phyloP scores from a whole-genome alignment of 2,888 invertebrate species.

The Nesidiocoris tenuis region DNA sequence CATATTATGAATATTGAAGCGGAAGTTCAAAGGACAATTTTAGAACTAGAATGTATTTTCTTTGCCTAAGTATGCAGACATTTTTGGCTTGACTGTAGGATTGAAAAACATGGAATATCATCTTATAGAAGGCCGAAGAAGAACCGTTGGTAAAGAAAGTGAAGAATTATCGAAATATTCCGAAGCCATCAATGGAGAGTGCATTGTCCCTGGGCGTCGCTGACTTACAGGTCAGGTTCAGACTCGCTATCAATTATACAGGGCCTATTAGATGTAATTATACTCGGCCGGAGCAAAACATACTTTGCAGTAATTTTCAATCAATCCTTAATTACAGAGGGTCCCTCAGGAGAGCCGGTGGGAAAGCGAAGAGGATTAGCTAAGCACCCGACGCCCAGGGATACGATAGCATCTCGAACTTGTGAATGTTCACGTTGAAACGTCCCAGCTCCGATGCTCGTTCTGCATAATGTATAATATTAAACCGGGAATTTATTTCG shows the following conservation, averaged over 20 bases:
- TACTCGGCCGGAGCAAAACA: slow-evolving; percentile 25
- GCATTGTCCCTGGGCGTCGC: too few species aligned
- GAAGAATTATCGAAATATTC: too few species aligned
- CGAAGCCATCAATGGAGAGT: too few species aligned
- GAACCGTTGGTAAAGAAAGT: too few species aligned
- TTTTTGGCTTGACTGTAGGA: too few species aligned
- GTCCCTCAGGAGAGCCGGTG: neutral
- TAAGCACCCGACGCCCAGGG: neutral
- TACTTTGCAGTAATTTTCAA: slow-evolving; percentile 41
- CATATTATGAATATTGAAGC: too few species aligned
- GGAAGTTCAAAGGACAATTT: too few species aligned
- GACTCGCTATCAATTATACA: slow-evolving; percentile 34
- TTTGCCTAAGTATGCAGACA: too few species aligned
- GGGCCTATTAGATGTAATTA: slow-evolving; percentile 40
- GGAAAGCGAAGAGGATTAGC: neutral
- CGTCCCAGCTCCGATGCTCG: neutral
- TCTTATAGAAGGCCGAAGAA: too few species aligned
- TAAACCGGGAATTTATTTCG: neutral
- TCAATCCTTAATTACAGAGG: slow-evolving; percentile 37
- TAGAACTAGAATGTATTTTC: too few species aligned
- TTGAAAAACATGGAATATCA: too few species aligned
- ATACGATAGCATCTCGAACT: neutral
- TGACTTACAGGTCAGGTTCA: slow-evolving; percentile 23
- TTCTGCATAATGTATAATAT: neutral
- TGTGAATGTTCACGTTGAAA: neutral